Conservation (phyloP, 2,888 invertebrate genomes). For the Harpalus rufipes region DNA sequence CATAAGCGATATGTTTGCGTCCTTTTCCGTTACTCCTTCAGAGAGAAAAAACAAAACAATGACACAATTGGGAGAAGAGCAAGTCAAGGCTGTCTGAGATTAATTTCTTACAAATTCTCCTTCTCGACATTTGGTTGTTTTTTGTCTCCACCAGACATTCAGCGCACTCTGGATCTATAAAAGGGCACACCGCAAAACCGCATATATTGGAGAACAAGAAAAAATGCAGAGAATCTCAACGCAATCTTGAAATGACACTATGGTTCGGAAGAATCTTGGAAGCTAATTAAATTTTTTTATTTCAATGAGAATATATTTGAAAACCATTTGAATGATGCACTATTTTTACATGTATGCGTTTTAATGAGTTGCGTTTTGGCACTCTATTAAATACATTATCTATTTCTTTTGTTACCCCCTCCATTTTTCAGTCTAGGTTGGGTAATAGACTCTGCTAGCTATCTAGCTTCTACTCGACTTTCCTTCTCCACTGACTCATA, state of each 20-base stretch:
- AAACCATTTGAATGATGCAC: no score
- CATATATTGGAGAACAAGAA: background rate
- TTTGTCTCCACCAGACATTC: slow-evolving; percentile 7
- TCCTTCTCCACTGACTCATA: no score
- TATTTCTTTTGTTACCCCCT: no score
- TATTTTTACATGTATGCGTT: no score
- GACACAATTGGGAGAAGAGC: slow-evolving; percentile 41
- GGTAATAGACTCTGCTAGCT: no score
- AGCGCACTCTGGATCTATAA: slow-evolving; percentile 39
- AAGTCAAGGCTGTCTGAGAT: slow-evolving; percentile 46
- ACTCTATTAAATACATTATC: no score
- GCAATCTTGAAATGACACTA: slow-evolving; percentile 1
- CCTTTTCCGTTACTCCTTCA: slow-evolving; percentile 11
- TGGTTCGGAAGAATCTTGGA: background rate
- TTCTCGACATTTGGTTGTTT: slow-evolving; percentile 38
- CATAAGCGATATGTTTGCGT: background rate
- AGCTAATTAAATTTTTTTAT: no score
- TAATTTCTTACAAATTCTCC: slow-evolving; percentile 53
- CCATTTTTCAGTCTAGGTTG: no score
- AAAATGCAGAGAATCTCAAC: background rate
- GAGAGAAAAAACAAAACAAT: slow-evolving; percentile 42
- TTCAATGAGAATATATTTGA: no score
- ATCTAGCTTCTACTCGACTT: no score
- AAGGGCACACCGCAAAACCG: slow-evolving; percentile 31
- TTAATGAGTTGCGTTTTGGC: no score